phyloP scores from a whole-genome alignment of 37 sponge, comb jelly and placozoan species.

The Bolinopsis microptera region DNA sequence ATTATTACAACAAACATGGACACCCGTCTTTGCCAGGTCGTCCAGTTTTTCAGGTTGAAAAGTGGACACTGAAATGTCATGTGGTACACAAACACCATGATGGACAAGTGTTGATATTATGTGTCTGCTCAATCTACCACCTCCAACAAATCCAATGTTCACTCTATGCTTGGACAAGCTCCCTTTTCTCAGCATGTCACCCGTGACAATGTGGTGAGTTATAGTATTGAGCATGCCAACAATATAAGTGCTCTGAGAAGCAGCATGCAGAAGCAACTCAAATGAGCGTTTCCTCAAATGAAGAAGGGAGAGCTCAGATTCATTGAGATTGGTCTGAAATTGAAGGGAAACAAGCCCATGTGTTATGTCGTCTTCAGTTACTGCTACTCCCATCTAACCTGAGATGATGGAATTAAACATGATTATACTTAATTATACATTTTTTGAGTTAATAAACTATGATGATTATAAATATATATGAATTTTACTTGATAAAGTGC shows the following conservation, averaged over 20 bases:
- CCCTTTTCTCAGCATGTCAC: not conserved
- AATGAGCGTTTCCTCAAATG: slow-evolving; percentile 10
- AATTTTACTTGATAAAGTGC: too few species aligned
- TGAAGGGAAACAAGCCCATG: slow-evolving; percentile 23
- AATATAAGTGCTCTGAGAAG: slow-evolving; percentile 21
- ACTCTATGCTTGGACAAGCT: not conserved
- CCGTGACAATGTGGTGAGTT: not conserved
- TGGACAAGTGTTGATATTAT: slow-evolving; percentile 35
- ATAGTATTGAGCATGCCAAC: slow-evolving; percentile 53
- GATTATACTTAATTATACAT: too few species aligned
- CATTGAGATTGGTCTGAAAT: slow-evolving; percentile 1
- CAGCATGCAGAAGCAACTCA: slow-evolving; percentile 40
- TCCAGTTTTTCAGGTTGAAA: slow-evolving; percentile 44
- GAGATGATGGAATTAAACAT: too few species aligned
- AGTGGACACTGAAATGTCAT: slow-evolving; percentile 32
- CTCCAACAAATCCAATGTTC: slow-evolving; percentile 16
- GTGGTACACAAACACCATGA: not conserved
- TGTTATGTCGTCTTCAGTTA: slow-evolving; percentile 48
- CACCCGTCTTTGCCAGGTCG: slow-evolving; percentile 18
- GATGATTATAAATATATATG: too few species aligned
- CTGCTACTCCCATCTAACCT: not conserved
- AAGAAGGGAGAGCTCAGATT: slow-evolving; percentile 28
- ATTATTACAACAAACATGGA: slow-evolving; percentile 9
- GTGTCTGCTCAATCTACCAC: slow-evolving; percentile 11
- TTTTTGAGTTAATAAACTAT: too few species aligned